Conservation (phyloP, 2,113 vertebrate genomes). For the Centropristis striata region DNA sequence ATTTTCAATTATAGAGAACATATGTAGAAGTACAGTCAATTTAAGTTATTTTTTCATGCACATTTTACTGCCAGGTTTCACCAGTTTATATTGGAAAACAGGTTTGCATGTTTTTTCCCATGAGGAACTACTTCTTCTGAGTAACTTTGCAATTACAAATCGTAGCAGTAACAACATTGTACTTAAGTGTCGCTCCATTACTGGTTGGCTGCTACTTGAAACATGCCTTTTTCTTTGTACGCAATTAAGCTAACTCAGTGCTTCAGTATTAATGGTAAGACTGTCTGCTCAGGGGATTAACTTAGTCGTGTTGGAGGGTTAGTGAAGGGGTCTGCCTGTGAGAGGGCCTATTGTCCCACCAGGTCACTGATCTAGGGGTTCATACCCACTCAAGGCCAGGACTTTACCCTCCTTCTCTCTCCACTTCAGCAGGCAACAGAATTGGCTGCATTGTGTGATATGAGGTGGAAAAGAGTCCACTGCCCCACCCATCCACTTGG, state of each 20-base stretch:
- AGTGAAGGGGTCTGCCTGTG: slow-evolving; percentile 73
- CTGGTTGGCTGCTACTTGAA: slow-evolving; percentile 67
- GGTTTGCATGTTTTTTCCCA: slow-evolving; percentile 39
- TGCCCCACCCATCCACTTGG: slow-evolving; percentile 84
- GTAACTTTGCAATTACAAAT: slow-evolving; percentile 63
- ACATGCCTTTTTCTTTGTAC: slow-evolving; percentile 67
- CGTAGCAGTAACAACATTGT: slow-evolving; percentile 47
- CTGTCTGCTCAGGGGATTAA: slow-evolving; percentile 77
- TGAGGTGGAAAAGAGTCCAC: slow-evolving; percentile 81
- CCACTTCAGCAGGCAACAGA: slow-evolving; percentile 81
- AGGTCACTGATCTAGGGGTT: slow-evolving; percentile 80
- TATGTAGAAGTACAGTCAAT: neutral
- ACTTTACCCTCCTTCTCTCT: slow-evolving; percentile 79
- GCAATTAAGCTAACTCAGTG: slow-evolving; percentile 71
- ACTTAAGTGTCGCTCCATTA: slow-evolving; percentile 42
- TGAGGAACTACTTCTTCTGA: neutral
- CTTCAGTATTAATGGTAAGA: slow-evolving; percentile 72
- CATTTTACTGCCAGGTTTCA: neutral
- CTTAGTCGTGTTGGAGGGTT: slow-evolving; percentile 79
- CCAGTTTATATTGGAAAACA: neutral
- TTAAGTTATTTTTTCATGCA: neutral
- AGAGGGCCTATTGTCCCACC: slow-evolving; percentile 77
- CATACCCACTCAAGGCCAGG: slow-evolving; percentile 77
- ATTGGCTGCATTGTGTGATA: slow-evolving; percentile 82
- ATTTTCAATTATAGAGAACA: neutral